These are phyloP conservation scores for Phasianus colchicus DNA, from an alignment of 2,113 vertebrate genomes.

Conservation along the genomic window DNA sequence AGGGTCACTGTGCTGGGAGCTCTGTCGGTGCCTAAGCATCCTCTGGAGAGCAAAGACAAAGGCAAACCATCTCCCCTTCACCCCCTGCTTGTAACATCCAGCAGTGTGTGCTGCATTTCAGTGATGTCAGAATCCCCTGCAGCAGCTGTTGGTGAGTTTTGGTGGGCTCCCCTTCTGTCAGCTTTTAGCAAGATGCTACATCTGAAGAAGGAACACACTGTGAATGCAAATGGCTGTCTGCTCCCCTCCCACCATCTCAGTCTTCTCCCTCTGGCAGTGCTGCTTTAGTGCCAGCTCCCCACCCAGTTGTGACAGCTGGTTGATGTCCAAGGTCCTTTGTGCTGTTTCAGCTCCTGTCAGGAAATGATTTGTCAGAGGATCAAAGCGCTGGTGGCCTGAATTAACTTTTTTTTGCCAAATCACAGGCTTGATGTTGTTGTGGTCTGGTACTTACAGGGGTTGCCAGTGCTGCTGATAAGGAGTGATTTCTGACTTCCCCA, in stretches of 20 bases:
- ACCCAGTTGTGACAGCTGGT: conserved; percentile 61
- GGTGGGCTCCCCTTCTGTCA: background rate
- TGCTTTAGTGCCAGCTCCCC: conserved; percentile 26
- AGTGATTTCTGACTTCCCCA: background rate
- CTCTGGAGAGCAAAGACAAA: background rate
- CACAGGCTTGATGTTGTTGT: conserved; percentile 28
- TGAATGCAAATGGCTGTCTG: conserved; percentile 36
- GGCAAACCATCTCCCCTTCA: too few species aligned
- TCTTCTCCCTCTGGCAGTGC: background rate
- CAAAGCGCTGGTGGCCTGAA: conserved; percentile 75
- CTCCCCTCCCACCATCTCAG: background rate
- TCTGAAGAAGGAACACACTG: background rate
- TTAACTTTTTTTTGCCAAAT: conserved; percentile 63
- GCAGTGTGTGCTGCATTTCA: background rate
- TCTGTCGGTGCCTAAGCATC: background rate
- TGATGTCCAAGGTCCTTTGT: conserved; percentile 71
- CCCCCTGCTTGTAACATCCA: background rate
- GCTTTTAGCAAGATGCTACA: background rate
- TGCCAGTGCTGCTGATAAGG: background rate
- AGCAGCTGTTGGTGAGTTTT: background rate
- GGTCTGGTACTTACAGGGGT: conserved; percentile 32
- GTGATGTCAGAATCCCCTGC: background rate
- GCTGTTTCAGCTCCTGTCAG: conserved; percentile 74
- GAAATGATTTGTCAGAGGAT: conserved; percentile 80
- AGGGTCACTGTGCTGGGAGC: background rate